Evolutionary conservation across 2,797 vertebrate species (phyloP).

Genomic region (Graptemys geographica): DNA sequence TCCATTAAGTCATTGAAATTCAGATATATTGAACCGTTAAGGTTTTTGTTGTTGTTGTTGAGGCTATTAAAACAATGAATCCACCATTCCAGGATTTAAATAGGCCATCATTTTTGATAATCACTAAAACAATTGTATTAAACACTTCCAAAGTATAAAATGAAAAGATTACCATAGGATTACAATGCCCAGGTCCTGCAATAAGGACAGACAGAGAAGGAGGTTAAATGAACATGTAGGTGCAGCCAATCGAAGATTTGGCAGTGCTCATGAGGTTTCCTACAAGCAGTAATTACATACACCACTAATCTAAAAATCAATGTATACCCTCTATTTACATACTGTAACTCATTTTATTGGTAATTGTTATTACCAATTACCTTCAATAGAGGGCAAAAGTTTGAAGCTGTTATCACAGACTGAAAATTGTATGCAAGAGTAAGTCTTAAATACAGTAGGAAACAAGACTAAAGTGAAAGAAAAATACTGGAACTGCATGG

Average conservation of each 20-base stretch:
- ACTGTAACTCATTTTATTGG: conserved; percentile 52
- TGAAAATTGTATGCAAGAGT: conserved; percentile 36
- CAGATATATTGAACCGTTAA: not conserved
- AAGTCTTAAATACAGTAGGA: conserved; percentile 45
- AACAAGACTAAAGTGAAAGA: conserved; percentile 55
- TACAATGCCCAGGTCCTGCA: not conserved
- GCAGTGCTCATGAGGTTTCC: not conserved
- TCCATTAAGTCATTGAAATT: not conserved
- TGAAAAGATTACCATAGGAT: conserved; percentile 15
- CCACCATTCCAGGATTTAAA: not conserved
- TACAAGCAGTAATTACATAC: conserved; percentile 67
- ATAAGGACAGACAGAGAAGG: not conserved
- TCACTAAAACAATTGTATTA: conserved; percentile 35
- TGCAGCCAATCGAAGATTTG: conserved; percentile 17
- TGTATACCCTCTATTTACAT: conserved; percentile 54
- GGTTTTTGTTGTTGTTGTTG: not conserved
- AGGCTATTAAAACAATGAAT: not conserved
- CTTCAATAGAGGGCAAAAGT: conserved; percentile 81
- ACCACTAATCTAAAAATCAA: conserved; percentile 49
- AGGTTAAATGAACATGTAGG: not conserved
- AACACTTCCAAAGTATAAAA: conserved; percentile 39
- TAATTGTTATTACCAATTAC: conserved; percentile 73
- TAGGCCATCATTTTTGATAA: not conserved
- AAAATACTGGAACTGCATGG: conserved; percentile 27
- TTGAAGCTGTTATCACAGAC: conserved; percentile 63